Evolutionary conservation across 2,888 invertebrate genomes (phyloP).

Genomic region (Synergus umbraculus): DNA sequence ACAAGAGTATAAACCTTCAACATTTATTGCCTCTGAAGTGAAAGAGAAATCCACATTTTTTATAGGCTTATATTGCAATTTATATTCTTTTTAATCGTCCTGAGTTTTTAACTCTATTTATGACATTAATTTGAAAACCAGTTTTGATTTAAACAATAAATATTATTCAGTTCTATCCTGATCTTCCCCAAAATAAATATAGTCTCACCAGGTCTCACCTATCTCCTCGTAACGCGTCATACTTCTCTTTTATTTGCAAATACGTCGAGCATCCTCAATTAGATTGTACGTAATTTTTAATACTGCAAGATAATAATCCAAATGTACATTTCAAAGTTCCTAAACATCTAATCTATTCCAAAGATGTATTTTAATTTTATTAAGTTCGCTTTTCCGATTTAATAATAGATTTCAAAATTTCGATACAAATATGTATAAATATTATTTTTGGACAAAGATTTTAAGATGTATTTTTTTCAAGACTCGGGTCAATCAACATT

Average conservation of each 20-base stretch:
- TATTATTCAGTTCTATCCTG: background rate
- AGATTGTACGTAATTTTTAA: constrained; percentile 5
- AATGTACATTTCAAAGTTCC: background rate
- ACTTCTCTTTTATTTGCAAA: constrained; percentile 13
- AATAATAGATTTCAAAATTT: background rate
- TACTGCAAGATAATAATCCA: constrained; percentile 5
- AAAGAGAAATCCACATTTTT: background rate
- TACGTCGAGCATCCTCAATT: constrained; percentile 10
- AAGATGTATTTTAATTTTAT: background rate
- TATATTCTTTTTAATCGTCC: background rate
- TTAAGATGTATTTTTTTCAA: background rate
- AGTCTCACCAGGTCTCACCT: background rate
- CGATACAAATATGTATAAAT: background rate
- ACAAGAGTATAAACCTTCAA: constrained; percentile 18
- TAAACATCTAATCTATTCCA: background rate
- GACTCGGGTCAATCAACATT: background rate
- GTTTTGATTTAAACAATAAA: background rate
- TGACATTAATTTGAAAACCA: background rate
- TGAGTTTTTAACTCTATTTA: background rate
- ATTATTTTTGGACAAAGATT: background rate
- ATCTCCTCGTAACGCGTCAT: constrained; percentile 4
- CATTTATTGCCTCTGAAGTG: background rate
- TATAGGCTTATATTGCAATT: background rate
- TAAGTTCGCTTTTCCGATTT: background rate
- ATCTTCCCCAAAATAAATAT: background rate